phyloP scores from a whole-genome alignment of 2,797 vertebrate genomes.

The Saxicola maurus region DNA sequence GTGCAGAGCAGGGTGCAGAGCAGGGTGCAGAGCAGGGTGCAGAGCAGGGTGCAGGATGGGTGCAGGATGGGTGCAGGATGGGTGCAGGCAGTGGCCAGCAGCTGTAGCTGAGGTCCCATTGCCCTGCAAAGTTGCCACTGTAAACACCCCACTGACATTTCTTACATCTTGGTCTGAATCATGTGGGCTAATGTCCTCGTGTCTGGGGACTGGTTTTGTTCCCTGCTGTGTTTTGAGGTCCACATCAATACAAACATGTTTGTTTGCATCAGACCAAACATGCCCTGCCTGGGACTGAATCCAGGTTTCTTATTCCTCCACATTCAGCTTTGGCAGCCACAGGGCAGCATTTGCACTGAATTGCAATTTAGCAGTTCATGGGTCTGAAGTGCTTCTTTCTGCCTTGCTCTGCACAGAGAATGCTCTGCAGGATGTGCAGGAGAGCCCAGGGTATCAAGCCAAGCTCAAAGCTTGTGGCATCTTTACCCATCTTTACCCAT shows the following conservation, averaged over 20 bases:
- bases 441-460: not conserved
- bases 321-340: not conserved
- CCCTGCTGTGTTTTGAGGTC: not conserved
- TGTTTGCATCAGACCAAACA: not conserved
- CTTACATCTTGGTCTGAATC: not conserved
- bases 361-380: not conserved
- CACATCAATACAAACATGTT: not conserved
- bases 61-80: not conserved
- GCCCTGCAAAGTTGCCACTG: not conserved
- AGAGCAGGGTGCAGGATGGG: no score
- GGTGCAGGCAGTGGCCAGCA: not conserved
- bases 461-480: not conserved
- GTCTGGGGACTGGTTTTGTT: not conserved
- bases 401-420: not conserved
- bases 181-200: fast-evolving
- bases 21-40: no score
- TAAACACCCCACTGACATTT: not conserved
- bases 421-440: not conserved
- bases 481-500: not conserved
- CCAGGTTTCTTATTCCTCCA: not conserved
- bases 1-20: no score
- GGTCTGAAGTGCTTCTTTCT: not conserved
- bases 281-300: not conserved
- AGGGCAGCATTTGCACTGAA: not conserved
- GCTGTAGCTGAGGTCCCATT: not conserved